These are phyloP conservation scores for Agonopterix subpropinquella DNA, from an alignment of 2,888 invertebrate species.

Conservation along the genomic window DNA sequence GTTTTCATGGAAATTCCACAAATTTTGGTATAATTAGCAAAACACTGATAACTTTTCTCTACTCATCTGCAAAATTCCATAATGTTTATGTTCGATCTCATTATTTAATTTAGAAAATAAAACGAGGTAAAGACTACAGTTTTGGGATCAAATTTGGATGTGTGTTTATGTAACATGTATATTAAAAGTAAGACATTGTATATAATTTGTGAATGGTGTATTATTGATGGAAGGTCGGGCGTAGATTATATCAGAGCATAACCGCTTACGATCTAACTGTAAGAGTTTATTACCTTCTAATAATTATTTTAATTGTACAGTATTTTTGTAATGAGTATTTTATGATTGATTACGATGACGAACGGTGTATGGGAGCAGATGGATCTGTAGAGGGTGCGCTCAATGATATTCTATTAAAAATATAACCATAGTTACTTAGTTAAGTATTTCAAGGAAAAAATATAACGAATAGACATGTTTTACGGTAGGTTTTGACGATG, in stretches of 20 bases:
- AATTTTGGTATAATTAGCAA: too few relatives aligned
- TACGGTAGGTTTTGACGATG: too few relatives aligned
- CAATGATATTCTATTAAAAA: neutral
- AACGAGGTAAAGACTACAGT: constrained; percentile 74
- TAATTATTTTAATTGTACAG: constrained; percentile 72
- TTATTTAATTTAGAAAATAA: constrained; percentile 74
- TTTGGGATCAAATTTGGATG: constrained; percentile 74
- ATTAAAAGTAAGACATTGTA: constrained; percentile 63
- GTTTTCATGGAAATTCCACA: too few relatives aligned
- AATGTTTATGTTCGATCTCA: constrained; percentile 72
- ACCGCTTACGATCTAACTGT: constrained; percentile 54
- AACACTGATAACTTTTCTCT: too few relatives aligned
- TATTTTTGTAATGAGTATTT: constrained; percentile 74
- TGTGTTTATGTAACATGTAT: constrained; percentile 72
- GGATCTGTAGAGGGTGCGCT: constrained; percentile 1
- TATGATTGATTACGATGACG: constrained; percentile 43
- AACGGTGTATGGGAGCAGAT: constrained; percentile 24
- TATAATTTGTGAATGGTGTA: constrained; percentile 71
- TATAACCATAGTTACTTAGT: too few relatives aligned
- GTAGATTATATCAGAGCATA: constrained; percentile 53
- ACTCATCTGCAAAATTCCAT: constrained; percentile 58
- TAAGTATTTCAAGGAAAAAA: too few relatives aligned
- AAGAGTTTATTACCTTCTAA: constrained; percentile 67
- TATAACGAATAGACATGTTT: too few relatives aligned
- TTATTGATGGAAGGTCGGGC: constrained; percentile 48